phyloP scores from a whole-genome alignment of 2,113 vertebrate species.

The Barnardius zonarius region DNA sequence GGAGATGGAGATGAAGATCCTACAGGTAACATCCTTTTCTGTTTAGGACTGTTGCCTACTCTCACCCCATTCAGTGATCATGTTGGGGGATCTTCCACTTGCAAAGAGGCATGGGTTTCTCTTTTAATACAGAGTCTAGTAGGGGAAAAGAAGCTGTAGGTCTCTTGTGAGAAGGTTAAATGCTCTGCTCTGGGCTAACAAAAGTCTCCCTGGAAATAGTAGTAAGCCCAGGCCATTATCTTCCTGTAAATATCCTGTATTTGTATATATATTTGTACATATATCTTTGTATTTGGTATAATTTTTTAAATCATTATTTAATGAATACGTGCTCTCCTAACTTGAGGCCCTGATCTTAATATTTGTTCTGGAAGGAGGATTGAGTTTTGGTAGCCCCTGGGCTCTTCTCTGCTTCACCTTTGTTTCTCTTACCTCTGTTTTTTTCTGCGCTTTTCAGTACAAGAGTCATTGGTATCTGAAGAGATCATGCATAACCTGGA shows the following conservation, averaged over 20 bases:
- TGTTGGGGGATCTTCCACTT: neutral
- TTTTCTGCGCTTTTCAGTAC: constrained; percentile 76
- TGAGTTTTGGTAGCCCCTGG: neutral
- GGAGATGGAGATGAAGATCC: constrained; percentile 88
- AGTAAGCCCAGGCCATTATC: neutral
- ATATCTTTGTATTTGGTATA: neutral
- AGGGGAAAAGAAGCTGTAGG: neutral
- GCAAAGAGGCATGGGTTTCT: accelerated
- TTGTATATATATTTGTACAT: neutral
- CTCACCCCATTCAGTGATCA: neutral
- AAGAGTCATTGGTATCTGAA: constrained; percentile 96
- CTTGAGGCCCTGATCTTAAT: neutral
- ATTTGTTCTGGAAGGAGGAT: neutral
- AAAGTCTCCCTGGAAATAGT: neutral
- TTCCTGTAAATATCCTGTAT: neutral
- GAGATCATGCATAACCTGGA: constrained; percentile 99
- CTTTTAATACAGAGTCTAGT: too few species aligned
- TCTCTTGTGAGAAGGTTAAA: neutral
- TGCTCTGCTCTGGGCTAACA: neutral
- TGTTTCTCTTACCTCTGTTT: neutral
- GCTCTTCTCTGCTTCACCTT: neutral
- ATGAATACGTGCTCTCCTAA: neutral
- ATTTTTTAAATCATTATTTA: neutral
- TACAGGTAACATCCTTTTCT: constrained; percentile 74
- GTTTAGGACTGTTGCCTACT: accelerated